Conservation (phyloP, 2,113 vertebrate species). For the Drymodes brunneopygia region DNA sequence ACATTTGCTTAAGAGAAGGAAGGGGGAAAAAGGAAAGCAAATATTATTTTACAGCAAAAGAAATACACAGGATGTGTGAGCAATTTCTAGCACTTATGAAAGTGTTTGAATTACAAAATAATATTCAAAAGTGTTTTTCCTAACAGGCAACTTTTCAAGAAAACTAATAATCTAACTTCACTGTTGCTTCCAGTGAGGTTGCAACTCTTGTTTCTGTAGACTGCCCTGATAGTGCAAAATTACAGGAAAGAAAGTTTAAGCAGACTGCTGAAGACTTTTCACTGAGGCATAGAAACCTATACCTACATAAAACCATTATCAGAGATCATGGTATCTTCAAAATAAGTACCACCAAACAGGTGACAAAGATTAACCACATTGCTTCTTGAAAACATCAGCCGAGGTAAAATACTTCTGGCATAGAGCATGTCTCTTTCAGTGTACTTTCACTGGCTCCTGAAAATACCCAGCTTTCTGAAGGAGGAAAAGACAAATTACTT, state of each 20-base stretch:
- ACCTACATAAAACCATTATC: neutral
- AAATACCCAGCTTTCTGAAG: neutral
- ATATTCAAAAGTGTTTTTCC: neutral
- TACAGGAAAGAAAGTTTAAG: neutral
- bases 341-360: neutral
- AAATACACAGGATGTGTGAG: neutral
- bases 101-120: neutral
- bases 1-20: neutral
- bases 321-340: neutral
- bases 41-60: neutral
- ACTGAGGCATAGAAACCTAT: neutral
- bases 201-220: neutral
- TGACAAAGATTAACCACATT: neutral
- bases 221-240: neutral
- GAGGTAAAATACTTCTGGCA: neutral
- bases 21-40: neutral
- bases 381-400: neutral
- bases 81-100: neutral
- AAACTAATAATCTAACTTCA: neutral
- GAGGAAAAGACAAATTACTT: neutral
- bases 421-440: neutral
- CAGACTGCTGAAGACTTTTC: neutral
- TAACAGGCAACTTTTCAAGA: neutral
- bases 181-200: neutral
- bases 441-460: neutral